Evolutionary conservation across 1,140 invertebrate genomes (phyloP), one percentile per base, ranked within the genome.

Genomic region (Drosophila erecta): DNA sequence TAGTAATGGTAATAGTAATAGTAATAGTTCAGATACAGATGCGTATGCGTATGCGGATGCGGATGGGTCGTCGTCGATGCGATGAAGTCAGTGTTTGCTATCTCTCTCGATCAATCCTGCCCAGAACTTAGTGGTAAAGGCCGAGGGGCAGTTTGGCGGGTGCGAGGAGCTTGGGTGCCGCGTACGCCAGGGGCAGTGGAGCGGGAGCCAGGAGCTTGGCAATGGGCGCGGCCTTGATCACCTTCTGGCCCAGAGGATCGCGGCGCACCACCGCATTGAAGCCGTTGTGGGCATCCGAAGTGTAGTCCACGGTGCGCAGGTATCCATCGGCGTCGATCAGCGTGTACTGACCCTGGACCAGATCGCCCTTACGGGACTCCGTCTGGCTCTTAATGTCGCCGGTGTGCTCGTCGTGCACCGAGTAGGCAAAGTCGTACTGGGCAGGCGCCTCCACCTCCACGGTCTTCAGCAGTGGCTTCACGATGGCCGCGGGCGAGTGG

Each of bases 271-370:
- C 91, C 1, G 93, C 93, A 76, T 93, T 93, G 71, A 93, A 93
- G 38, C 92, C 91, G 51, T 91, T 92, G 38, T 92, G 91, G n/a
- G 93, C 92, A 86, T 94, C 94, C 49, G 94, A 94, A 24, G 94
- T 95, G 92, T 96, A 95, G 71, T 95, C 94, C 17, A 95, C 95
- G 22, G 93, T 94, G 67, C 95, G 93, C 47, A 94, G 89, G 65
- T 94, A 94, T 41, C 94, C 94, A 79, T 95, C 94, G 54, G 94
- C 92, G 24, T 95, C 94, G 33, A 94, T 92, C 12, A 94, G 74
- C 0, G 93, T 93, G 85, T 95, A 95, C 60, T 93, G 93, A 11
- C 94, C 94, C 69, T 93, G 93, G 14, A 94, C 94, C 35, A 93
- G 92, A 67, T 95, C 94, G 1, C 94, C 92, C 67, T 93, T 92